phyloP scores from a whole-genome alignment of 2,888 invertebrate genomes.

The Lasioglossum zephyrum region DNA sequence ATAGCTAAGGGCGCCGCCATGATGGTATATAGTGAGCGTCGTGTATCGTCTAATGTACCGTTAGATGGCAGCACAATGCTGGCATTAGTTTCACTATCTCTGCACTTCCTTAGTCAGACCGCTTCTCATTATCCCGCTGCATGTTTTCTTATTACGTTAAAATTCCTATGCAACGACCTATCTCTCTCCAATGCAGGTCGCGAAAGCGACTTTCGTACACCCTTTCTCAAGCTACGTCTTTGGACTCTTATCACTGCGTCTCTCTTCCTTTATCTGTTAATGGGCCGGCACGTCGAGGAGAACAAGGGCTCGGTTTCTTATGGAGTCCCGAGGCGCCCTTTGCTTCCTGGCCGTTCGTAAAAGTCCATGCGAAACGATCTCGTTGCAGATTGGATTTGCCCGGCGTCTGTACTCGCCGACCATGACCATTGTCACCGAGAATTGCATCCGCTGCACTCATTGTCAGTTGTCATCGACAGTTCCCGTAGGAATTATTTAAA shows the following conservation, averaged over 20 bases:
- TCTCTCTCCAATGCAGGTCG: not conserved
- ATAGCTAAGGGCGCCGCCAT: too few relatives aligned
- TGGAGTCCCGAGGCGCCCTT: constrained; percentile 26
- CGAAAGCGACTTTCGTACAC: not conserved
- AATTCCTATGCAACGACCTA: not conserved
- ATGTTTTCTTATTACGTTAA: constrained; percentile 21
- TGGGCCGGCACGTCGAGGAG: constrained; percentile 14
- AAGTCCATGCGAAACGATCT: constrained; percentile 62
- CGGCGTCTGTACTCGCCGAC: constrained; percentile 21
- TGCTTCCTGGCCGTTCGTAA: constrained; percentile 44
- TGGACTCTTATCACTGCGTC: constrained; percentile 14
- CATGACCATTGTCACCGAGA: constrained; percentile 55
- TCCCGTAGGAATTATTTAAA: not conserved
- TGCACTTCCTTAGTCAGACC: not conserved
- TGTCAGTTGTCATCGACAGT: not conserved
- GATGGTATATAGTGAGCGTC: too few relatives aligned
- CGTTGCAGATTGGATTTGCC: constrained; percentile 64
- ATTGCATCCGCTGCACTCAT: constrained; percentile 37
- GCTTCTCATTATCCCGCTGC: not conserved
- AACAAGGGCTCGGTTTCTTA: constrained; percentile 34
- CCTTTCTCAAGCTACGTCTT: not conserved
- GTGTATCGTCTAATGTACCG: too few relatives aligned
- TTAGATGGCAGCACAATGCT: too few relatives aligned
- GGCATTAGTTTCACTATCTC: not conserved
- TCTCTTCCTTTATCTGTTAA: constrained; percentile 27